Base-by-base conservation (phyloP, 2,113 vertebrate species). In the Platysternon megacephalum region DNA sequence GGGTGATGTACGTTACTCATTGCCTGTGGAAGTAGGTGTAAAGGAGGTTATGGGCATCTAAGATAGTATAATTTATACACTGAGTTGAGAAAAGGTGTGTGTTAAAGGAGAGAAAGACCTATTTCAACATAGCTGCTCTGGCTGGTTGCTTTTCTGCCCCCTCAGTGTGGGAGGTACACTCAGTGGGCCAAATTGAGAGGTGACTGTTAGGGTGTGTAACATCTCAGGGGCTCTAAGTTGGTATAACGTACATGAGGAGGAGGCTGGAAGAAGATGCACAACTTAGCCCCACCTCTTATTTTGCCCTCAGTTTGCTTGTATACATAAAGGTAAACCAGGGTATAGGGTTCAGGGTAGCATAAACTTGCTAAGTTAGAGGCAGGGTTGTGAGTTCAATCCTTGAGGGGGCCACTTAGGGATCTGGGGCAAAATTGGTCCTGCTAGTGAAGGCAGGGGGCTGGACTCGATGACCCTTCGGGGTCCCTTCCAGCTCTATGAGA, bases 331-430 rank as follows among this genome's bases (percentile, higher is more conserved):
- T 55, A 91, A 87, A 89, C 44, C 26, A 72, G 24, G 8, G 72
- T 4, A 14, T 79, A n/a, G 0, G 0, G 26, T 10, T 48, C 9
- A 11, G 4, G 16, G 35, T 68, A 44, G 10, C 72, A 76, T 42
- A 76, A 44, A 28, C 72, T 76, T 76, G 72, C 39, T 55, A 1
- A 0, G 5, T 83, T 19, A 16, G 22, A 82, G 44, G 61, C n/a
- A n/a, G n/a, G n/a, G n/a, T n/a, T n/a, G n/a, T n/a, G n/a, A n/a
- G n/a, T n/a, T n/a, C n/a, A n/a, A n/a, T n/a, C n/a, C n/a, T n/a
- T n/a, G n/a, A n/a, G n/a, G n/a, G n/a, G n/a, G n/a, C n/a, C n/a
- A n/a, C n/a, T n/a, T n/a, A n/a, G n/a, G n/a, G n/a, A n/a, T n/a
- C n/a, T n/a, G n/a, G n/a, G n/a, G n/a, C n/a, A n/a, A n/a, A n/a